These are phyloP conservation scores for Conchocele bisecta DNA, from an alignment of 2,888 invertebrate genomes.

Conservation along the genomic window DNA sequence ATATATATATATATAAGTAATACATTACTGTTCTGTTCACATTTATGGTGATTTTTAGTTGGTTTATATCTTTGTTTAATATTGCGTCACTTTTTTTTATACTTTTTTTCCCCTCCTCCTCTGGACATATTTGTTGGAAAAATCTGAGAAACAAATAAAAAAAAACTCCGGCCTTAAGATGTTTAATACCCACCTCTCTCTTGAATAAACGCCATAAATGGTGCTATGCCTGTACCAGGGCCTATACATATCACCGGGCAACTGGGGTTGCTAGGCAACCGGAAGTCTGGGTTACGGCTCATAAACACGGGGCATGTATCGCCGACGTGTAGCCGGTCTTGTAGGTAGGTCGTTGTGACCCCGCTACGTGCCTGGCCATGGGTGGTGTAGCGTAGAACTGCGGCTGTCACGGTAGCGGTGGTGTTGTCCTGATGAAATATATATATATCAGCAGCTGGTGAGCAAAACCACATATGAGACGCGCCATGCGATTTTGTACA, in stretches of 20 bases:
- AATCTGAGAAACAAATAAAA: too few relatives aligned
- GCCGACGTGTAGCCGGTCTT: slow-evolving; percentile 58
- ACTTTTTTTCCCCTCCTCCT: too few relatives aligned
- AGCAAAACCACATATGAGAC: neutral
- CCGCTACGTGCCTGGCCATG: slow-evolving; percentile 58
- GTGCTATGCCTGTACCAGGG: slow-evolving; percentile 97
- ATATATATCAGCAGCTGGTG: too few relatives aligned
- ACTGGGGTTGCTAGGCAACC: slow-evolving; percentile 59
- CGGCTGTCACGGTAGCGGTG: slow-evolving; percentile 67
- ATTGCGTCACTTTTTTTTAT: too few relatives aligned
- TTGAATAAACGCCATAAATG: slow-evolving; percentile 92
- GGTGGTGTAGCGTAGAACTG: slow-evolving; percentile 64
- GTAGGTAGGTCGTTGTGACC: slow-evolving; percentile 67
- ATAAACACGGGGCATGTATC: slow-evolving; percentile 69
- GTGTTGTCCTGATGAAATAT: slow-evolving; percentile 60
- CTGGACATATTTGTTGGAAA: too few relatives aligned
- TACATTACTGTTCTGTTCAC: too few relatives aligned
- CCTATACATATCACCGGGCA: slow-evolving; percentile 93
- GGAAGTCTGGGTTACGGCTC: slow-evolving; percentile 71
- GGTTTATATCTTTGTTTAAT: too few relatives aligned
- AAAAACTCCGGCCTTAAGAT: too few relatives aligned
- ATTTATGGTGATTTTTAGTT: too few relatives aligned
- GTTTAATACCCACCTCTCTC: slow-evolving; percentile 85
- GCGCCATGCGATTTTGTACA: too few relatives aligned
- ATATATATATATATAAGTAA: too few relatives aligned